Evolutionary conservation across 2,888 invertebrate genomes (phyloP).

Genomic region (Crossocerus cetratus): DNA sequence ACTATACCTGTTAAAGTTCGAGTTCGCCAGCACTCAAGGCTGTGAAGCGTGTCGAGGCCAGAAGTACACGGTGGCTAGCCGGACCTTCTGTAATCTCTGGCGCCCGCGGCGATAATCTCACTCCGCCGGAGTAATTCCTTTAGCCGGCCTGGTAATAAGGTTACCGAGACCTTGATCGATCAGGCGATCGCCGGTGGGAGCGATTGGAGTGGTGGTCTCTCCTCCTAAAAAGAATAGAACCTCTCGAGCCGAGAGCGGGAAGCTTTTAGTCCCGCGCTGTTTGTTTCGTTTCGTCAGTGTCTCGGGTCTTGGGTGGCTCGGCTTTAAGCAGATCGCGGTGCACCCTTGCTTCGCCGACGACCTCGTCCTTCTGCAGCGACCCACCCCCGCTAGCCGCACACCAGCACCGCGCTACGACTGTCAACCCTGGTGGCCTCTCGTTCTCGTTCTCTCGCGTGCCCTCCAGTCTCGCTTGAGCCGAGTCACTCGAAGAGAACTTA

Average conservation of each 20-base stretch:
- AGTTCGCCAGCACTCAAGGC: too few relatives aligned
- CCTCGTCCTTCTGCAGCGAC: conserved; percentile 16
- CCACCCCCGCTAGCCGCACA: conserved; percentile 9
- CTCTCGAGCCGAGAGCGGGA: conserved; percentile 8
- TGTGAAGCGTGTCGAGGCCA: too few relatives aligned
- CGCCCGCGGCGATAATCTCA: conserved; percentile 49
- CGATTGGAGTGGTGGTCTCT: too few relatives aligned
- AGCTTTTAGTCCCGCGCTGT: conserved; percentile 32
- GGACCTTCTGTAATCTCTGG: conserved; percentile 38
- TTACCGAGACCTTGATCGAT: conserved; percentile 54
- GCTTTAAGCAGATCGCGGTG: conserved; percentile 41
- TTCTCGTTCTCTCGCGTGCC: conserved; percentile 21
- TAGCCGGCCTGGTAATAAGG: conserved; percentile 52
- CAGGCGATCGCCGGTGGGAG: conserved; percentile 18
- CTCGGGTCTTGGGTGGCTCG: conserved; percentile 53
- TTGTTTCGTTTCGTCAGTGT: conserved; percentile 46
- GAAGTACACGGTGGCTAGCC: too few relatives aligned
- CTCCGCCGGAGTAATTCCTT: conserved; percentile 52
- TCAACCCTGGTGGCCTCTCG: background rate
- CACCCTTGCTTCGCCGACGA: conserved; percentile 16
- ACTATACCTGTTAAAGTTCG: too few relatives aligned
- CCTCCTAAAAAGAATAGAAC: too few relatives aligned
- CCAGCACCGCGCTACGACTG: background rate
- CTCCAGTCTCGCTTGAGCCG: conserved; percentile 29
- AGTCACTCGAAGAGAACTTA: conserved; percentile 52